Evolutionary conservation across 2,113 vertebrate species (phyloP), one percentile per base, ranked within the genome.

Genomic region (Nibea albiflora): DNA sequence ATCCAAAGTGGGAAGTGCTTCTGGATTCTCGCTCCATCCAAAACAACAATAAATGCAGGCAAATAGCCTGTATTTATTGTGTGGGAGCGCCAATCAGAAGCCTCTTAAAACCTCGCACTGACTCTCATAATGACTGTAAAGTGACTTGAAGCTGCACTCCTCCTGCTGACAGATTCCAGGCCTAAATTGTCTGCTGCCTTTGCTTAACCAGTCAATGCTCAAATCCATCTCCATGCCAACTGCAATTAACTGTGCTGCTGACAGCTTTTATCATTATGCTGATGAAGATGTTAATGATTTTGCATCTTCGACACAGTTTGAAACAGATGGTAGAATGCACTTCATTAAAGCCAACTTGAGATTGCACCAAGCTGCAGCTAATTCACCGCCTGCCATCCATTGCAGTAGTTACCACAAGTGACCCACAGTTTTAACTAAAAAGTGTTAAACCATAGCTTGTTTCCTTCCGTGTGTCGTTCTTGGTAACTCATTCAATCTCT

Each of bases 391-490:
- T 67, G 65, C 62, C 53, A 63, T 52, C 42, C 12, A 69, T 65
- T 68, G 76, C 53, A 74, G 22, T 44, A 77, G 62, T 88, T 90
- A 72, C 81, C 86, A 88, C 58, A 85, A 88, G 86, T 84, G 85
- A 81, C 20, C 9, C 46, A 28, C 22, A 31, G 19, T 20, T 17
- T 58, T 42, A 20, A n/a, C 42, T 24, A 16, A 65, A 24, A 71
- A 20, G 17, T 24, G 11, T 22, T 31, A 15, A 63, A 42, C 46
- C n/a, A 22, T 47, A 39, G 50, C 6, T 35, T 24, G 20, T 50
- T 44, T 46, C 2, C 2, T 3, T 68, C 15, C n/a, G 1, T 31
- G 11, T 22, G 42, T 85, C 65, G 49, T 88, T 87, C 85, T 53
- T 85, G 84, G 70, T 75, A 84, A 76, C 77, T 81, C 62, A 11